Conservation (phyloP, 2,113 vertebrate species). For the Manacus vitellinus region DNA sequence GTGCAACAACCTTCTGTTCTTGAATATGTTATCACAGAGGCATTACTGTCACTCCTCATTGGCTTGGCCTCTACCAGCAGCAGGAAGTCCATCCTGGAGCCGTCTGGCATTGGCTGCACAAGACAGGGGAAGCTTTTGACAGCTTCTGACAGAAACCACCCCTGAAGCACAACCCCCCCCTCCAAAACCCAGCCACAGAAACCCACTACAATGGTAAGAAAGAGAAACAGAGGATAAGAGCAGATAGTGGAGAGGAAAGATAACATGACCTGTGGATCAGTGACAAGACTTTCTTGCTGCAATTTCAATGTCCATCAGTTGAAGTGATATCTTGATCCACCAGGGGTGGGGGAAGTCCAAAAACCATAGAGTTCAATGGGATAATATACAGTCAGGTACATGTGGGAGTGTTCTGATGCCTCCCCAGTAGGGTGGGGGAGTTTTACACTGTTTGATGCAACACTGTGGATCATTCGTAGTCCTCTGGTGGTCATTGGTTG, state of each 20-base stretch:
- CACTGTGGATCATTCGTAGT: background rate
- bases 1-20: no score
- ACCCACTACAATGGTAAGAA: background rate
- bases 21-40: no score
- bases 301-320: background rate
- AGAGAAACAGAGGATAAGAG: background rate
- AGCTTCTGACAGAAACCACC: no score
- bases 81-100: no score
- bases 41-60: no score
- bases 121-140: no score
- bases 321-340: background rate
- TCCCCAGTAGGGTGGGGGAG: fast-evolving
- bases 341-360: background rate
- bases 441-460: background rate
- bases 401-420: background rate
- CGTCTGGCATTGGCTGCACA: no score
- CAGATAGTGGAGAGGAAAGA: background rate
- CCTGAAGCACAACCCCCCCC: no score
- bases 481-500: background rate
- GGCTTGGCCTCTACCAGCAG: no score
- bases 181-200: no score
- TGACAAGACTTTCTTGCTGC: background rate
- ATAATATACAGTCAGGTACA: background rate
- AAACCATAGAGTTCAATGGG: background rate
- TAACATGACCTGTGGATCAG: background rate